Evolutionary conservation across 2,113 vertebrate species (phyloP), one percentile per base, ranked within the genome.

Genomic region (Heliornis fulica): DNA sequence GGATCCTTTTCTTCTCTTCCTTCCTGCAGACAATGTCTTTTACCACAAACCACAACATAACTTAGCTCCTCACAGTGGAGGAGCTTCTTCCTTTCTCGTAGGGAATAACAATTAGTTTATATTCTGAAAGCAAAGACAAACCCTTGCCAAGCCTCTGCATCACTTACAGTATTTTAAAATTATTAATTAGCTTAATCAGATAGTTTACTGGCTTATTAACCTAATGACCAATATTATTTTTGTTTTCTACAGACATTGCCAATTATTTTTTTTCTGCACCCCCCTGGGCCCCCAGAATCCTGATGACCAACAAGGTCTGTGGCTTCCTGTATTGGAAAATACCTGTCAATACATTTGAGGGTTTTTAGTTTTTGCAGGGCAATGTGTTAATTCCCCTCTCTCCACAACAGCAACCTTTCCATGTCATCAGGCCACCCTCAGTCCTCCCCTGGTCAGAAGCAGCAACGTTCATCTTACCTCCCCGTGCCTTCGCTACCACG

Each of bases 401-500:
- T 34, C 15, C 25, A 17, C 32, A 43, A 15, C 22, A 28, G 15
- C 29, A 23, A 40, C n/a, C 16, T 45, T 61, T 38, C 70, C 11
- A 1, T 41, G 11, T 22, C 41, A 75, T 21, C 40, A 29, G 19
- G 6, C 5, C 23, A 48, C 14, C 28, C 50, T 17, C 34, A 20
- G 34, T 31, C 34, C 65, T 76, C 4, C 41, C 45, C 21, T 26
- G 45, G 20, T 74, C 25, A 28, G 26, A 60, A 71, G 13, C 26
- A 7, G 3, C 46, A 68, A 38, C 5, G 21, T 7, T 17, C 6
- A 0, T 1, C n/a, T n/a, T 20, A 15, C 0, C 0, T 15, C 40
- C 51, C 34, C 29, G 48, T 68, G 29, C 25, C n/a, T 57, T 61
- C 59, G 25, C n/a, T 53, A 19, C 43, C 6, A 6, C 5, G 25